Conservation (phyloP, 2,888 invertebrate species). For the Drosophila eohydei region DNA sequence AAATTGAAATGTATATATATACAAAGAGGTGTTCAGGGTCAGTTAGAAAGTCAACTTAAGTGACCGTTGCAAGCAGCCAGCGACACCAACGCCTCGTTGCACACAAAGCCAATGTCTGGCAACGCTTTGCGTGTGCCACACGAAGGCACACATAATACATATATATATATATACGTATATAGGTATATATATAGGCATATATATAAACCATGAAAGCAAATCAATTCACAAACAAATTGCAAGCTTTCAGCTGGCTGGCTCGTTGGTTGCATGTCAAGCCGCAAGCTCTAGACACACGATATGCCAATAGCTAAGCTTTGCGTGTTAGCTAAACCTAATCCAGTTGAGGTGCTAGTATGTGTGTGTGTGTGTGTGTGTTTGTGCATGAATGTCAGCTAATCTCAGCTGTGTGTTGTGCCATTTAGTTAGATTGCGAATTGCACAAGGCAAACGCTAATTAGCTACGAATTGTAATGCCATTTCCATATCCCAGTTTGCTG, state of each 20-base stretch:
- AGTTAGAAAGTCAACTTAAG: conserved; percentile 31
- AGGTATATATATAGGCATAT: background rate
- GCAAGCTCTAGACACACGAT: conserved; percentile 57
- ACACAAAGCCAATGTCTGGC: conserved; percentile 39
- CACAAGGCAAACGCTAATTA: conserved; percentile 59
- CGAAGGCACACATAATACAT: conserved; percentile 28
- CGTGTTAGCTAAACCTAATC: conserved; percentile 81
- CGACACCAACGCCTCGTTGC: conserved; percentile 48
- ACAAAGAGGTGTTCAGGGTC: conserved; percentile 44
- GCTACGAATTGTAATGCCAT: conserved; percentile 28
- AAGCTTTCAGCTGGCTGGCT: conserved; percentile 35
- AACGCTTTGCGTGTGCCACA: conserved; percentile 60
- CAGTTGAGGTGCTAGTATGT: conserved; percentile 22
- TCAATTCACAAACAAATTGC: conserved; percentile 76
- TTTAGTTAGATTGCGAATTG: conserved; percentile 55
- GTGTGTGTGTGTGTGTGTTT: conserved; percentile 4
- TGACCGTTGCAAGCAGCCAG: conserved; percentile 28
- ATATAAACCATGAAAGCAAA: conserved; percentile 43
- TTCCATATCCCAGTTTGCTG: conserved; percentile 16
- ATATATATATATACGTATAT: background rate
- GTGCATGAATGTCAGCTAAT: conserved; percentile 69
- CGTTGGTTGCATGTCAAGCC: conserved; percentile 11
- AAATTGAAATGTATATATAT: background rate
- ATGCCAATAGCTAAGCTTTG: conserved; percentile 65
- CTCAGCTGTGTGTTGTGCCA: conserved; percentile 53